Conservation (phyloP, 2,888 invertebrate species). For the Dendrolimus houi region DNA sequence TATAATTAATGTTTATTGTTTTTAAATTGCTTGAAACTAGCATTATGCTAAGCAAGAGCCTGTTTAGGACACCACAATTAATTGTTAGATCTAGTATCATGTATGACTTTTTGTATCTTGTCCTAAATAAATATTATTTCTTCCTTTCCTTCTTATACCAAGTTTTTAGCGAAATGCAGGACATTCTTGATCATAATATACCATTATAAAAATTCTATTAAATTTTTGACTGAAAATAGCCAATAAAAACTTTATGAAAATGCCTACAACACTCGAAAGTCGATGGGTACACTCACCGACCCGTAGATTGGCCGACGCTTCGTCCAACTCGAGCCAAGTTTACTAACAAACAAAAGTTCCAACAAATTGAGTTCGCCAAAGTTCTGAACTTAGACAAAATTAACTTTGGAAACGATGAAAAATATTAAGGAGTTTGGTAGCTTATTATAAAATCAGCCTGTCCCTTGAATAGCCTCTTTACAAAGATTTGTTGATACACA, state of each 20-base stretch:
- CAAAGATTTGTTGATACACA: too few relatives aligned
- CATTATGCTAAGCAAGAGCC: too few relatives aligned
- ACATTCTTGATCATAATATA: too few relatives aligned
- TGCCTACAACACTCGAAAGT: background rate
- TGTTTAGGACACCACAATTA: too few relatives aligned
- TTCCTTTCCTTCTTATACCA: too few relatives aligned
- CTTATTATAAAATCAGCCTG: background rate
- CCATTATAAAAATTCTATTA: background rate
- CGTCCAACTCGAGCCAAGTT: background rate
- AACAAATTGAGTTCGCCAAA: background rate
- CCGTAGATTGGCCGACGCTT: background rate
- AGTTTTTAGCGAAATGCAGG: too few relatives aligned
- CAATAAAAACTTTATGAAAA: slow-evolving; percentile 2
- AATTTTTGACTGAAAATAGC: slow-evolving; percentile 7
- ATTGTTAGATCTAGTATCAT: too few relatives aligned
- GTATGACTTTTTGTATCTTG: too few relatives aligned
- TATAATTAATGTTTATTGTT: too few relatives aligned
- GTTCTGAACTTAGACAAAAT: background rate
- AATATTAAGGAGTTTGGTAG: background rate
- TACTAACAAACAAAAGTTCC: background rate
- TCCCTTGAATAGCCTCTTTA: too few relatives aligned
- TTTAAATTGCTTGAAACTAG: too few relatives aligned
- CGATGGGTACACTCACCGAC: background rate
- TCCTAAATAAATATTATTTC: too few relatives aligned
- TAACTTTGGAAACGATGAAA: background rate